A percentile compares a stretch with the other conserved stretches of the same genome.
These are phyloP conservation scores for Paracanthobrama guichenoti DNA, from an alignment of 2,113 vertebrate genomes.

Conservation along the genomic window DNA sequence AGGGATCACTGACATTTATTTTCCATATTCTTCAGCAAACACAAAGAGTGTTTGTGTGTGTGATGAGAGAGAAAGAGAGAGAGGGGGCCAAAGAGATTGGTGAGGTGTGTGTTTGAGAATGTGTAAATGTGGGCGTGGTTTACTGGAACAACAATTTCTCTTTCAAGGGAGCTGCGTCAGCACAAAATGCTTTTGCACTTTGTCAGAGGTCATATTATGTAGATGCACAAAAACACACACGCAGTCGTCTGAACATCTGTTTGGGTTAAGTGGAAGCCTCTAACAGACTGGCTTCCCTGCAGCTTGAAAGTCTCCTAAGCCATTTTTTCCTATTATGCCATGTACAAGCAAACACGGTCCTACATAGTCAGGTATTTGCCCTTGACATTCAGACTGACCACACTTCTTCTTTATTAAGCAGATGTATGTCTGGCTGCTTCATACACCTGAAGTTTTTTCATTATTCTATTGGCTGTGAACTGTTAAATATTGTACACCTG, in stretches of 20 bases:
- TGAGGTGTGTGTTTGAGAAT: constrained; percentile 29
- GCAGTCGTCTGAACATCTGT: constrained; percentile 43
- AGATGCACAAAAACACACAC: constrained; percentile 44
- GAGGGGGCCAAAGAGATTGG: not conserved
- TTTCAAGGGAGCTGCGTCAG: constrained; percentile 51
- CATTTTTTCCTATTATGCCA: constrained; percentile 34
- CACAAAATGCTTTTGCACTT: constrained; percentile 46
- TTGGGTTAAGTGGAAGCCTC: constrained; percentile 44
- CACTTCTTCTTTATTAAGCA: constrained; percentile 21
- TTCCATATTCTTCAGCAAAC: constrained; percentile 47
- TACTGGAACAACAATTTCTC: constrained; percentile 48
- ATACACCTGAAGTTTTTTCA: not conserved
- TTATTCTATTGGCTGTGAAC: not conserved
- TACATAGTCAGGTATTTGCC: constrained; percentile 35
- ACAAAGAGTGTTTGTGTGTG: not conserved
- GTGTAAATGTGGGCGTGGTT: constrained; percentile 40
- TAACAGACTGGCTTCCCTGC: constrained; percentile 49
- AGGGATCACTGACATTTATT: constrained; percentile 46
- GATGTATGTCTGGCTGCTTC: not conserved
- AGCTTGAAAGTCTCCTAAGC: constrained; percentile 39
- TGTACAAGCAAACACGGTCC: constrained; percentile 27
- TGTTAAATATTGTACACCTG: not conserved
- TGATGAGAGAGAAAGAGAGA: constrained; percentile 3
- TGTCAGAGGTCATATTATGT: constrained; percentile 51
- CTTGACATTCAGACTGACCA: constrained; percentile 44